Conservation (phyloP, 2,113 vertebrate species). For the Corydoras sp. region DNA sequence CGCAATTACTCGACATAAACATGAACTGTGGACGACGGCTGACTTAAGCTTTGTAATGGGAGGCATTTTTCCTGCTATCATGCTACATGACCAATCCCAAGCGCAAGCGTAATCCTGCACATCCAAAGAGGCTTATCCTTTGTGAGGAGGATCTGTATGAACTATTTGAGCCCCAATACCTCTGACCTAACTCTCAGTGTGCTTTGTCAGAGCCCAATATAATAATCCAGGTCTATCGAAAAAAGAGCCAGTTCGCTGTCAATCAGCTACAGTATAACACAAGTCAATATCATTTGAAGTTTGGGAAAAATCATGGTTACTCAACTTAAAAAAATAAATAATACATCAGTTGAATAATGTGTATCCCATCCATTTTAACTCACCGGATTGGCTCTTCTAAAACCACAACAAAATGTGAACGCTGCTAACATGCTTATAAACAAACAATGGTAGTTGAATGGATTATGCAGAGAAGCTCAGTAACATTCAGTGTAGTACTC, state of each 20-base stretch:
- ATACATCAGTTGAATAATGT: too few species aligned
- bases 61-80: constrained; percentile 49
- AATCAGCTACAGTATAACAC: background rate
- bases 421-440: too few species aligned
- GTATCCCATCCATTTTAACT: too few species aligned
- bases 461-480: too few species aligned
- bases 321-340: background rate
- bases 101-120: constrained; percentile 49
- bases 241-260: background rate
- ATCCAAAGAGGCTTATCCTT: constrained; percentile 50
- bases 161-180: constrained; percentile 50
- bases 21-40: constrained; percentile 62
- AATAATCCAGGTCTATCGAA: background rate
- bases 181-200: constrained; percentile 42
- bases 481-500: too few species aligned
- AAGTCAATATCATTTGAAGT: background rate
- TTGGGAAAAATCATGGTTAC: background rate
- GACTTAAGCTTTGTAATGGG: constrained; percentile 62
- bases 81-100: constrained; percentile 35
- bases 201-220: constrained; percentile 27
- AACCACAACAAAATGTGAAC: too few species aligned
- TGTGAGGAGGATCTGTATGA: constrained; percentile 42
- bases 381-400: too few species aligned
- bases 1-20: constrained; percentile 46
- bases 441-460: too few species aligned